These are phyloP conservation scores for Cephalopachus bancanus DNA, from an alignment of 2,797 vertebrate genomes.

Conservation along the genomic window DNA sequence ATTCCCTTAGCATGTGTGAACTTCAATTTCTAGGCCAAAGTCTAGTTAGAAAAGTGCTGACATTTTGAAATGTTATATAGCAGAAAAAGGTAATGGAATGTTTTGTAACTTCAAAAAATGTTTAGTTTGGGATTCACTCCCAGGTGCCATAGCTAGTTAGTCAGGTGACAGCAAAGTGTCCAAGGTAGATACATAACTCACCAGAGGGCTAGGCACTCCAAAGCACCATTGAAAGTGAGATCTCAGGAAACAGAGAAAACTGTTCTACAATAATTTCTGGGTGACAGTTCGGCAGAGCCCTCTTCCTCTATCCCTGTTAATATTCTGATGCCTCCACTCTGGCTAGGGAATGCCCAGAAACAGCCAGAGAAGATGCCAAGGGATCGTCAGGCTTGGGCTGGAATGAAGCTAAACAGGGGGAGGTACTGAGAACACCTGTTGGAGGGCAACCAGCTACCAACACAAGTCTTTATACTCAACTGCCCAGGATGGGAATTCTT, in stretches of 20 bases:
- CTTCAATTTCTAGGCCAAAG: slow-evolving; percentile 72
- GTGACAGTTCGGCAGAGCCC: background rate
- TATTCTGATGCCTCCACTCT: background rate
- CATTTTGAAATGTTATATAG: slow-evolving; percentile 64
- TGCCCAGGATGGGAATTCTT: background rate
- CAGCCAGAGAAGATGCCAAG: background rate
- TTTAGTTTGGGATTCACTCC: slow-evolving; percentile 51
- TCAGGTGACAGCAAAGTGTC: background rate
- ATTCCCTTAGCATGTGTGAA: slow-evolving; percentile 67
- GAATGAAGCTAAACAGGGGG: background rate
- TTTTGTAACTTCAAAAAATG: slow-evolving; percentile 54
- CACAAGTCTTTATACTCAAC: background rate
- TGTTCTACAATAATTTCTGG: background rate
- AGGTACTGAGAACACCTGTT: background rate
- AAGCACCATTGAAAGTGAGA: background rate
- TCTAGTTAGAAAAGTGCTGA: slow-evolving; percentile 71
- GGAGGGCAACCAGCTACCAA: background rate
- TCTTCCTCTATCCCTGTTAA: background rate
- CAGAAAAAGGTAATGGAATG: slow-evolving; percentile 58
- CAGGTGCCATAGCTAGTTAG: slow-evolving; percentile 35
- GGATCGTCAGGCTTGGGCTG: background rate
- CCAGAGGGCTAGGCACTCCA: background rate
- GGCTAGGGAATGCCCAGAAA: background rate
- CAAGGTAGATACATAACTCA: background rate
- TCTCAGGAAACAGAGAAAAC: background rate